Evolutionary conservation across 2,113 vertebrate genomes (phyloP), one percentile per base, ranked within the genome.

Genomic region (Oreochromis spilurus): DNA sequence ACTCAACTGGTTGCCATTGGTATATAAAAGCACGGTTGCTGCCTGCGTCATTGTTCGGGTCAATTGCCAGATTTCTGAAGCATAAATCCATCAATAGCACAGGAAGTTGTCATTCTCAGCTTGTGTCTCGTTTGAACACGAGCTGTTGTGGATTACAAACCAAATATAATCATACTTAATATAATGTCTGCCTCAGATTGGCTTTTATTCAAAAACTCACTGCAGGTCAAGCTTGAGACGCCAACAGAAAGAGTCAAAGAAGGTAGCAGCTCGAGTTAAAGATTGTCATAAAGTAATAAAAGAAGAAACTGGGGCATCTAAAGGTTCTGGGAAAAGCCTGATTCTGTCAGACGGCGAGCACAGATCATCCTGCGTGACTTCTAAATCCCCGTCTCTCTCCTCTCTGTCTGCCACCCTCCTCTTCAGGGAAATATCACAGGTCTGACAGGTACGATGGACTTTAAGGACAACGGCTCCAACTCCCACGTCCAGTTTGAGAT

Each of bases 401-500:
- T 60, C 24, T 21, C 29, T 26, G 2, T 34, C 12, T 17, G 16
- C 31, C 31, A n/a, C 26, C 0, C 4, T 45, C 17, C 13, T 24
- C 84, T 70, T 13, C 93, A 99, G 98, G 98, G 98, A 4, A 98
- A 97, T 70, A 99, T 99, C 94, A 97, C 97, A 5, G 98, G 99
- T 57, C 97, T 99, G 85, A 99, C 99, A 0, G 99, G 99, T 2
- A 95, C 95, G 6, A 98, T 99, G 98, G 98, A 99, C 84, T 99
- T 99, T 89, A 97, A 97, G 86, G 98, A 98, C 92, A 96, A 98
- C 29, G 97, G 98, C 29, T 97, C 98, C 21, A 99, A 99, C 93
- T 97, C 98, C 9, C 98, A 98, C 0, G 98, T 99, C 81, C 97
- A 98, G n/a, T 99, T 99, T 87, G 99, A 99, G 96, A 99, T 99